A percentile compares a stretch with the other conserved stretches of the same genome.
Conservation (phyloP, 2,797 vertebrate genomes). For the Semaprochilodus insignis region DNA sequence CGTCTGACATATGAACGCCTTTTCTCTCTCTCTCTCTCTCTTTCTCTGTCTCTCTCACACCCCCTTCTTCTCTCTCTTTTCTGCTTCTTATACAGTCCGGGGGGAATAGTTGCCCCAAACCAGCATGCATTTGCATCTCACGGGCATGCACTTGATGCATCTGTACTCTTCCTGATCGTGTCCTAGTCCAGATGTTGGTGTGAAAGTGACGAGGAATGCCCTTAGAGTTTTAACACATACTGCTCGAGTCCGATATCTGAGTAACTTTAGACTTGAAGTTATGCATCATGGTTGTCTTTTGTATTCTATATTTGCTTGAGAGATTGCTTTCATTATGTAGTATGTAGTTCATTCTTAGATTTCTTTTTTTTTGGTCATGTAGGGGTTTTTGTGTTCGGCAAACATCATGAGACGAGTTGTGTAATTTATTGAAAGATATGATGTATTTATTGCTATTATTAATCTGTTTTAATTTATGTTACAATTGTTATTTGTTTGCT, state of each 20-base stretch:
- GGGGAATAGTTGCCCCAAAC: conserved; percentile 76
- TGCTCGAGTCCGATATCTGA: conserved; percentile 30
- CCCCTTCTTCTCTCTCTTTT: conserved; percentile 30
- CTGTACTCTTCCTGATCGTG: conserved; percentile 70
- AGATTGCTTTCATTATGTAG: conserved; percentile 22
- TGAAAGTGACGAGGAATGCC: conserved; percentile 78
- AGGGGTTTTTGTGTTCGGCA: conserved; percentile 26
- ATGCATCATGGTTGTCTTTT: conserved; percentile 53
- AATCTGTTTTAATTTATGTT: conserved; percentile 34
- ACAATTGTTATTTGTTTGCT: conserved; percentile 46
- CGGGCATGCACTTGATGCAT: conserved; percentile 82
- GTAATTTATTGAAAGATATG: conserved; percentile 26
- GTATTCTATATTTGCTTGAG: conserved; percentile 33
- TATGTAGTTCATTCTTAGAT: conserved; percentile 1
- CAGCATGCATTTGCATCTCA: conserved; percentile 75
- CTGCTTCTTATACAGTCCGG: conserved; percentile 65
- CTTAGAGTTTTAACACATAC: conserved; percentile 54
- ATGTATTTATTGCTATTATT: conserved; percentile 18
- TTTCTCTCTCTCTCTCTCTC: conserved; percentile 18
- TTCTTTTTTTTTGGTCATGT: conserved; percentile 1
- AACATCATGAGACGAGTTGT: background rate
- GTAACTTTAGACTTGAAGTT: conserved; percentile 45
- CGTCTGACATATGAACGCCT: conserved; percentile 60
- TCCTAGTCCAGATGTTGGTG: conserved; percentile 77
- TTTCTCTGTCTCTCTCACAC: background rate